Base-by-base conservation (phyloP, 2,888 invertebrate genomes). In the Limenitis camilla region DNA sequence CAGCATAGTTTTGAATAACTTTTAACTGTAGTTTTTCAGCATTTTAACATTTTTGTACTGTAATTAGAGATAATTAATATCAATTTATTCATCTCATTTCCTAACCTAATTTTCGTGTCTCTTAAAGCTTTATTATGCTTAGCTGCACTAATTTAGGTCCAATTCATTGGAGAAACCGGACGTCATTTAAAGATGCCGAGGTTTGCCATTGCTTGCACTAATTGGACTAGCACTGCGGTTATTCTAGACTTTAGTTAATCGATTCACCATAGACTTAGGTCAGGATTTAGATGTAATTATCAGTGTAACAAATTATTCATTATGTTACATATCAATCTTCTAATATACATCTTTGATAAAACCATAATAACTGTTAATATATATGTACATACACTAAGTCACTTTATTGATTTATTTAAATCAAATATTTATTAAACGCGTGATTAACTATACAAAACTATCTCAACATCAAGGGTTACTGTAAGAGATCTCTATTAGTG, bases 51-150 rank as follows among this genome's bases (percentile, higher is more conserved):
- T 19, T 19, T 19, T 19, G 19, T 19, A 19, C 1, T 19, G 52
- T 58, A 57, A 61, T 55, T 55, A 54, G 59, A 56, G 55, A 49
- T 56, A 56, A 48, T 55, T 52, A 47, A 50, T 48, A 36, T 52
- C 32, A n/a, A 38, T 49, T 31, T 47, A 35, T 4, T 10, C n/a
- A 35, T 10, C 35, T 35, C 35, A 10, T 35, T 9, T 3, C 35
- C 27, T 40, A 36, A 19, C 6, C n/a, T 29, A 30, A 45, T 36
- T 10, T 27, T 30, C 10, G 11, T n/a, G 33, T 4, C 11, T 9
- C 1, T 42, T 32, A 9, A 11, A 7, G 10, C 32, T 44, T 35
- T 31, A 48, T 53, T 56, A 54, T 33, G 40, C 45, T 45, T 33
- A 46, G 40, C 32, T 53, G 49, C 41, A 50, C 40, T 53, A 54